These are phyloP conservation scores for Bagarius yarrelli DNA, from an alignment of 2,113 vertebrate genomes.

Conservation along the genomic window DNA sequence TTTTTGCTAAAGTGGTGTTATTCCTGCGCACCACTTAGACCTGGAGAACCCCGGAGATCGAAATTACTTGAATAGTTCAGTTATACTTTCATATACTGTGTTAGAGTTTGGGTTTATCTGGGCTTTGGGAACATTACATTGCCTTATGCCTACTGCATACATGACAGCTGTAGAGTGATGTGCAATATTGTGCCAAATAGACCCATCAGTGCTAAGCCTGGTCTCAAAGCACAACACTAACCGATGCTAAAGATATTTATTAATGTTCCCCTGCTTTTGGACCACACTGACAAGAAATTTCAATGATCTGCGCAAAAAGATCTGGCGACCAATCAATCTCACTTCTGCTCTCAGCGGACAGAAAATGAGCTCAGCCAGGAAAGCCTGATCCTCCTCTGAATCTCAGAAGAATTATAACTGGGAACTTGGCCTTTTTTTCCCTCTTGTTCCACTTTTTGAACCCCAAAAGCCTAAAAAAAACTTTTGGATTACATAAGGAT, in stretches of 20 bases:
- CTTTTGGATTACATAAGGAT: background rate
- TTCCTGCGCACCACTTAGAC: background rate
- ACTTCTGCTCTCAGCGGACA: conserved; percentile 24
- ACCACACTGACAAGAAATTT: conserved; percentile 33
- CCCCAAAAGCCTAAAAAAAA: background rate
- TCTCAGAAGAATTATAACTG: conserved; percentile 12
- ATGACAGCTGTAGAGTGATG: conserved; percentile 32
- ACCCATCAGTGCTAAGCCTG: conserved; percentile 51
- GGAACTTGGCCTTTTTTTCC: background rate
- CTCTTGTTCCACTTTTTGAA: background rate
- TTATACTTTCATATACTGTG: conserved; percentile 21
- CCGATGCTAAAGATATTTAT: conserved; percentile 46
- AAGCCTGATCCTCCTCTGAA: background rate
- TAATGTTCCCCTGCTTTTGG: conserved; percentile 42
- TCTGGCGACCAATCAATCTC: conserved; percentile 47
- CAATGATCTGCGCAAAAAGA: conserved; percentile 47
- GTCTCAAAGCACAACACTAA: conserved; percentile 47
- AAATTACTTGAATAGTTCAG: conserved; percentile 1
- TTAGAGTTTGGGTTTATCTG: conserved; percentile 33
- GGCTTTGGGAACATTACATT: conserved; percentile 21
- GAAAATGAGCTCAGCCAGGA: conserved; percentile 18
- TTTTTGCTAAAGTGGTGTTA: background rate
- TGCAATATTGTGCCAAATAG: conserved; percentile 55
- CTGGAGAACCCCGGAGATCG: conserved; percentile 10
- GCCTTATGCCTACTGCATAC: background rate